These are phyloP conservation scores for Acridotheres tristis DNA, from an alignment of 2,797 vertebrate species.

Conservation along the genomic window DNA sequence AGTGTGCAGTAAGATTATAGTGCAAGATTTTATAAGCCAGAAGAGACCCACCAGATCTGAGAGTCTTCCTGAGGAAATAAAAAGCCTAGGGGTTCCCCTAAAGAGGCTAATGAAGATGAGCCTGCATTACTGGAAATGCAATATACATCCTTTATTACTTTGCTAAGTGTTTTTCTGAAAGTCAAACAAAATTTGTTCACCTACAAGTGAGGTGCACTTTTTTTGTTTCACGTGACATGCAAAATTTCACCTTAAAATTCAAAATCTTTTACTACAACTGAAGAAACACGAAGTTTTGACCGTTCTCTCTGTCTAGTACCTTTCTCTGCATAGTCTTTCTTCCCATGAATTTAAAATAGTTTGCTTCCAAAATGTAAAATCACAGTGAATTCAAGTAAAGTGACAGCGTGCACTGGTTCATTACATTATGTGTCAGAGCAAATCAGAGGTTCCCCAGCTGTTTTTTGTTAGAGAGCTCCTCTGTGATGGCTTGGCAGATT, in stretches of 20 bases:
- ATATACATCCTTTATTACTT: background rate
- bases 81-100: background rate
- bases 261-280: background rate
- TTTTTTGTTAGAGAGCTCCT: slow-evolving; percentile 37
- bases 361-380: slow-evolving; percentile 55
- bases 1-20: background rate
- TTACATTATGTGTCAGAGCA: slow-evolving; percentile 53
- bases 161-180: background rate
- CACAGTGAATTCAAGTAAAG: slow-evolving; percentile 27
- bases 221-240: accelerated
- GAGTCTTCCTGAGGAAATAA: background rate
- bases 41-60: background rate
- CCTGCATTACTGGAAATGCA: background rate
- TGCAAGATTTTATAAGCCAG: background rate
- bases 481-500: background rate
- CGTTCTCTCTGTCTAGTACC: accelerated
- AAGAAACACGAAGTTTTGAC: background rate
- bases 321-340: slow-evolving; percentile 23
- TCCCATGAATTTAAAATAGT: slow-evolving; percentile 44
- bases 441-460: slow-evolving; percentile 33
- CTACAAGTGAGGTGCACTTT: background rate
- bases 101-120: background rate
- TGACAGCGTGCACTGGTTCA: slow-evolving; percentile 51
- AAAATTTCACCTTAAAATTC: background rate
- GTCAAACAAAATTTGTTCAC: background rate